Conservation (phyloP, 1,140 invertebrate genomes). For the Hypsibius dujardini region DNA sequence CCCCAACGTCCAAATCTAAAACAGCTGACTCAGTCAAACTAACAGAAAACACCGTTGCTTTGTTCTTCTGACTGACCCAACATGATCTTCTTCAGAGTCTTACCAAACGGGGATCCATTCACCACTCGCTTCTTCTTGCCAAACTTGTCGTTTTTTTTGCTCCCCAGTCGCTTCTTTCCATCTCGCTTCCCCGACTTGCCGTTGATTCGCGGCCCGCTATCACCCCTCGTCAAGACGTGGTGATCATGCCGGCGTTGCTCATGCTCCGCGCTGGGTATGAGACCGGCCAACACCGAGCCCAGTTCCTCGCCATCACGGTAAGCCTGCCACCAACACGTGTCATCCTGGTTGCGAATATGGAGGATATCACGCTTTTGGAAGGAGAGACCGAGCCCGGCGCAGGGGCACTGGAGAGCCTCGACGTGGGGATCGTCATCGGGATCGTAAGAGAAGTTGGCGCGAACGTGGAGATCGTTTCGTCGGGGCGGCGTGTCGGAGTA, state of each 20-base stretch:
- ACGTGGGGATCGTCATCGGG: slow-evolving; percentile 95
- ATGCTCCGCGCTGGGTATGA: slow-evolving; percentile 84
- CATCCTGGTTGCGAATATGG: slow-evolving; percentile 72
- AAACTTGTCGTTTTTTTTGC: neutral
- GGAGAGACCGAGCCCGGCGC: slow-evolving; percentile 77
- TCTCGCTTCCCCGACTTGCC: neutral
- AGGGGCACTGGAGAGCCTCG: slow-evolving; percentile 40
- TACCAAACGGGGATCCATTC: neutral
- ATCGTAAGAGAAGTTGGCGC: slow-evolving; percentile 93
- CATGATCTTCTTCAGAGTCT: neutral
- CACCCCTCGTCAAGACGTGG: slow-evolving; percentile 15
- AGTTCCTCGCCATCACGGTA: slow-evolving; percentile 85
- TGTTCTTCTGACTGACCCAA: neutral
- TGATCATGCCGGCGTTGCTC: slow-evolving; percentile 63
- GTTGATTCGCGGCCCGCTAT: neutral
- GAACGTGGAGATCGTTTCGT: slow-evolving; percentile 47
- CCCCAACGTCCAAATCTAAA: slow-evolving; percentile 64
- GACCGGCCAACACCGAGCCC: slow-evolving; percentile 64
- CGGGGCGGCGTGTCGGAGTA: slow-evolving; percentile 20
- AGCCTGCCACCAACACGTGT: slow-evolving; percentile 49
- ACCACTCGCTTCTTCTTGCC: neutral
- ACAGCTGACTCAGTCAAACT: slow-evolving; percentile 18
- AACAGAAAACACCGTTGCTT: slow-evolving; percentile 12
- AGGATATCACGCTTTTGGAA: slow-evolving; percentile 84
- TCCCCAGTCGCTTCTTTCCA: neutral